Evolutionary conservation across 1,140 invertebrate species (phyloP).

Genomic region (Scaptomyza graminum): DNA sequence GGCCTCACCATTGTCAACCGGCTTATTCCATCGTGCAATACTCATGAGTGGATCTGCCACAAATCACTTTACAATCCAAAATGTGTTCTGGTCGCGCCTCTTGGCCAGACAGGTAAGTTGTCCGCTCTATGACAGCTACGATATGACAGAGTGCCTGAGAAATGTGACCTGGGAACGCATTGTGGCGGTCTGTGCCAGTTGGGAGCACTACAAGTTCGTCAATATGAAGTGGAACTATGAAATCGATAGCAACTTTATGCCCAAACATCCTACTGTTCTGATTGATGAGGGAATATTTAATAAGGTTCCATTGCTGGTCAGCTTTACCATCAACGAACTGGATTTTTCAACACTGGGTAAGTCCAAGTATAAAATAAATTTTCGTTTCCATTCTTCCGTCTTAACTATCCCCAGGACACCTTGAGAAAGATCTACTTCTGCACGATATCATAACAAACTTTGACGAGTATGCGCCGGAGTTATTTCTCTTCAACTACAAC

Average conservation of each 20-base stretch:
- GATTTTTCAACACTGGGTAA: conserved; percentile 85
- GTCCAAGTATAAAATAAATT: conserved; percentile 1
- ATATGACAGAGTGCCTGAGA: conserved; percentile 69
- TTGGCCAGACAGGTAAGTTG: conserved; percentile 61
- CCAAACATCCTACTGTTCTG: conserved; percentile 84
- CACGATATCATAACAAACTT: conserved; percentile 64
- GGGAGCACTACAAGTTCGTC: conserved; percentile 63
- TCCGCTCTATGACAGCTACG: conserved; percentile 52
- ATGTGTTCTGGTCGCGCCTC: conserved; percentile 62
- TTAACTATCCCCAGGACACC: conserved; percentile 34
- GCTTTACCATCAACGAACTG: conserved; percentile 87
- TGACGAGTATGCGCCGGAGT: conserved; percentile 64
- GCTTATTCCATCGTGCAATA: conserved; percentile 87
- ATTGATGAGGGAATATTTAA: conserved; percentile 85
- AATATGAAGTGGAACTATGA: conserved; percentile 81
- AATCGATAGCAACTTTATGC: conserved; percentile 60
- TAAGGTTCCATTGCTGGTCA: conserved; percentile 87
- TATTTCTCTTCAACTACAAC: conserved; percentile 73
- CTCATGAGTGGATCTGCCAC: conserved; percentile 88
- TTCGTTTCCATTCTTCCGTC: too few species aligned
- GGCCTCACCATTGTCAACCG: conserved; percentile 84
- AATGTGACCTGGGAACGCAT: conserved; percentile 64
- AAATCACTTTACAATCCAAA: conserved; percentile 82
- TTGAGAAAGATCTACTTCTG: conserved; percentile 51
- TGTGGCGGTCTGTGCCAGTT: conserved; percentile 46